Conservation (phyloP, 2,888 invertebrate species). For the Desoria tigrina region DNA sequence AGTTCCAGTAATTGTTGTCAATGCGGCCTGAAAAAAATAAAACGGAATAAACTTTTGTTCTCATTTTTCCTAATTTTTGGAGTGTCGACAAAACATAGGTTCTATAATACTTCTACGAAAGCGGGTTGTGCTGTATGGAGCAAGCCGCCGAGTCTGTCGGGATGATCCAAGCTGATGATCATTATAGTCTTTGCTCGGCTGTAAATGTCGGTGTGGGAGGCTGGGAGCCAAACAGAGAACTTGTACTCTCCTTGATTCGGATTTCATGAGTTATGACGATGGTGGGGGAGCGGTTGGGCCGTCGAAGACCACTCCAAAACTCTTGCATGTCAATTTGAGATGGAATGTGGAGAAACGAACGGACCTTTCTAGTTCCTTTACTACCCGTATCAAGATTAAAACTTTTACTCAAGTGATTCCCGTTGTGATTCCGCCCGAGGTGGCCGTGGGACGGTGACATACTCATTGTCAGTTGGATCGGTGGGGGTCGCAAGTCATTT, state of each 20-base stretch:
- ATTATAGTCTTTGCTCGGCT: constrained; percentile 49
- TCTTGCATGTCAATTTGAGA: constrained; percentile 51
- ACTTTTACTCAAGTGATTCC: constrained; percentile 18
- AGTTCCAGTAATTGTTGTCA: no score
- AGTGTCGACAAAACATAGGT: no score
- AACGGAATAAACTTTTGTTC: no score
- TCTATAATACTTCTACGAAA: no score
- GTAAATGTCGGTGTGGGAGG: constrained; percentile 32
- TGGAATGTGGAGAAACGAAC: constrained; percentile 52
- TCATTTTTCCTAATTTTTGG: no score
- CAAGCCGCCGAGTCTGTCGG: no score
- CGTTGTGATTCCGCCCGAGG: constrained; percentile 26
- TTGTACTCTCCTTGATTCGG: constrained; percentile 46
- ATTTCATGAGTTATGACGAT: constrained; percentile 53
- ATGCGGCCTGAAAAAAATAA: no score
- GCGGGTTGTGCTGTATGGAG: no score
- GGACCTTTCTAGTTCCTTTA: constrained; percentile 41
- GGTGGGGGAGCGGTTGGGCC: constrained; percentile 53
- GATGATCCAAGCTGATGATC: no score
- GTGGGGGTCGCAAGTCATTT: constrained; percentile 51
- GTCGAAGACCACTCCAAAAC: constrained; percentile 52
- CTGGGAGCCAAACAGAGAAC: constrained; percentile 37
- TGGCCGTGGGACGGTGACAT: constrained; percentile 46
- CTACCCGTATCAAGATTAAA: constrained; percentile 3
- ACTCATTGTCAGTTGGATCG: constrained; percentile 47